Base-by-base conservation (phyloP, 1,140 invertebrate genomes). In the Bombus fervidus region DNA sequence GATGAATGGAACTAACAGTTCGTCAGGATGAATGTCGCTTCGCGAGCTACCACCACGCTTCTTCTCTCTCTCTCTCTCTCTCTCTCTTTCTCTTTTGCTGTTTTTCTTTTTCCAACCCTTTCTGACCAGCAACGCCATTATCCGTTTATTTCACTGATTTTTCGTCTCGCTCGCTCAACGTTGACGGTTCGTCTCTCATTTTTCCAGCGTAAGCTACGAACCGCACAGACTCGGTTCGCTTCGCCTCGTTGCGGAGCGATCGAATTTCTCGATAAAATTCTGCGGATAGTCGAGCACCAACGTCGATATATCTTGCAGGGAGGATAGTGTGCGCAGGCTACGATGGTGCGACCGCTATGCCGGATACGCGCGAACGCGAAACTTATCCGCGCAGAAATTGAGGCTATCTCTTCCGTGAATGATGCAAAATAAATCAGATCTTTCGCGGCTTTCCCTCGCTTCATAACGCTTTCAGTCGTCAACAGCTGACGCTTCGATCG, bases 1-100 rank as follows among this genome's bases (percentile, higher is more conserved):
- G 90, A 88, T 90, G 91, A 92, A 92, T 91, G 91, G 90, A 90
- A 86, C 87, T 91, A 92, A 92, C 90, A 86, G 87, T 91, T 91
- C 90, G 91, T 88, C 91, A 86, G 91, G 89, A 92, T 91, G 88
- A 91, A 91, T 92, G 91, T 92, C 87, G 85, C 83, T 53, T 86
- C 62, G 66, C 83, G 75, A 43, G 77, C 74, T 80, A 72, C 81
- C 59, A 74, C 78, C 28, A 1, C n/a, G 0, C 62, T 31, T 13
- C n/a, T 13, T 39, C 37, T 39, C 37, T 39, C 37, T 39, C 37
- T 39, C 37, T 39, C 37, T 34, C 31, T 34, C 57, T 28, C 9
- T 62, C 4, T n/a, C 59, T 64, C 28, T 9, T 0, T 68, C 15
- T 4, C 3, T 22, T 9, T 1, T 4, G 1, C 28, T 22, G 6